phyloP scores from a whole-genome alignment of 2,888 invertebrate genomes.

The Lithophane socia region DNA sequence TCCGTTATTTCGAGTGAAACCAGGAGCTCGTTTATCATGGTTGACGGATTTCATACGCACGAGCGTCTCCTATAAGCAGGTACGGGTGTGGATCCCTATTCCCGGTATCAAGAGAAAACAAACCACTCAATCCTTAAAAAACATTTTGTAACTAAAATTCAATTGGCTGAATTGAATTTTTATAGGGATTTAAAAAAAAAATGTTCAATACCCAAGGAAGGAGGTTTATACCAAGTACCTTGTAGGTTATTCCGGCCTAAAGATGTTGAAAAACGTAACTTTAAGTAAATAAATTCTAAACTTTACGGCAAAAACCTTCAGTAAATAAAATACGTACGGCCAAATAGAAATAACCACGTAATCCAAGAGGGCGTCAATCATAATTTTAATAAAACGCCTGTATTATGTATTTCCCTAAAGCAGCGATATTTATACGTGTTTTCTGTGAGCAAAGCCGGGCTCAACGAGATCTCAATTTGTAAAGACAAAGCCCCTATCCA shows the following conservation, averaged over 20 bases:
- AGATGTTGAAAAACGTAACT: background rate
- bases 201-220: background rate
- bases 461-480: conserved; percentile 79
- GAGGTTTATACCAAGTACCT: background rate
- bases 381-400: conserved; percentile 65
- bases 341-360: conserved; percentile 49
- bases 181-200: too few species aligned
- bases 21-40: conserved; percentile 43
- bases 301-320: background rate
- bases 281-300: background rate
- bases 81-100: conserved; percentile 5
- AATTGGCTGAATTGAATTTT: too few species aligned
- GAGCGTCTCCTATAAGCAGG: conserved; percentile 18
- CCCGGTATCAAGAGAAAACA: conserved; percentile 10
- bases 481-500: conserved; percentile 79
- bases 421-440: conserved; percentile 71
- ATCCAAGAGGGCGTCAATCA: conserved; percentile 62
- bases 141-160: background rate
- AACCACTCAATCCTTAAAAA: background rate
- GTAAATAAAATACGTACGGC: conserved; percentile 30
- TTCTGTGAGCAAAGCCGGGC: conserved; percentile 63
- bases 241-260: background rate
- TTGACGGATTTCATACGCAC: conserved; percentile 44
- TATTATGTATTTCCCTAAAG: conserved; percentile 65
- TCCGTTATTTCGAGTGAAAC: conserved; percentile 17